phyloP scores from a whole-genome alignment of 2,797 vertebrate genomes.

The Labeo calbasu region DNA sequence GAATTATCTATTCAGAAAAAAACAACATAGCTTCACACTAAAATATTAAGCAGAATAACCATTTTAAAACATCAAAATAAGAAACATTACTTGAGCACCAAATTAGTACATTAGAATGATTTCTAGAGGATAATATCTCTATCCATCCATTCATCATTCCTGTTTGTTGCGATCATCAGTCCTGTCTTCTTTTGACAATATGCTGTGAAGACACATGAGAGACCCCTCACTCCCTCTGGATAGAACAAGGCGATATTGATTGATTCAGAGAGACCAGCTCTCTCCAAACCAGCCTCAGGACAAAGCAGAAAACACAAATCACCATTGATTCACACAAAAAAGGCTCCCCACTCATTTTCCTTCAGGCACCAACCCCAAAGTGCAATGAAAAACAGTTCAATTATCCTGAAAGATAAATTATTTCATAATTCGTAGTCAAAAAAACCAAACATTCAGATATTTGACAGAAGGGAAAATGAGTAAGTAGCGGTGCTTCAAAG shows the following conservation, averaged over 20 bases:
- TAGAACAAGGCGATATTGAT: slow-evolving; percentile 42
- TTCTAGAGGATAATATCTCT: neutral
- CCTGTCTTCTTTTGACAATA: slow-evolving; percentile 17
- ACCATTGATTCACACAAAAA: slow-evolving; percentile 40
- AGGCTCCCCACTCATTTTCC: slow-evolving; percentile 43
- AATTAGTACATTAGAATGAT: neutral
- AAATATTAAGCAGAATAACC: neutral
- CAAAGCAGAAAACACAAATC: slow-evolving; percentile 53
- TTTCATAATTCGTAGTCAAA: neutral
- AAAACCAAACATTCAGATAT: neutral
- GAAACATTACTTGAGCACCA: neutral
- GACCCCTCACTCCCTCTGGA: slow-evolving; percentile 34
- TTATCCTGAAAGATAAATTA: slow-evolving; percentile 7
- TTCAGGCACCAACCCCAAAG: slow-evolving; percentile 20
- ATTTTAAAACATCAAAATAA: neutral
- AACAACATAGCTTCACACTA: neutral
- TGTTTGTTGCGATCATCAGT: slow-evolving; percentile 21
- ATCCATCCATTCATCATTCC: slow-evolving; percentile 17
- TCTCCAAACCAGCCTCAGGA: slow-evolving; percentile 44
- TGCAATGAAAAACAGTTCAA: neutral
- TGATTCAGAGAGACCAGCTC: slow-evolving; percentile 26
- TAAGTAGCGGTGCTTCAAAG: neutral
- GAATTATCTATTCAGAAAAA: no score
- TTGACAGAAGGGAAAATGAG: neutral
- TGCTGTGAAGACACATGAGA: slow-evolving; percentile 28